Evolutionary conservation across 1,140 invertebrate genomes (phyloP).

Genomic region (Heterodera carotae): DNA sequence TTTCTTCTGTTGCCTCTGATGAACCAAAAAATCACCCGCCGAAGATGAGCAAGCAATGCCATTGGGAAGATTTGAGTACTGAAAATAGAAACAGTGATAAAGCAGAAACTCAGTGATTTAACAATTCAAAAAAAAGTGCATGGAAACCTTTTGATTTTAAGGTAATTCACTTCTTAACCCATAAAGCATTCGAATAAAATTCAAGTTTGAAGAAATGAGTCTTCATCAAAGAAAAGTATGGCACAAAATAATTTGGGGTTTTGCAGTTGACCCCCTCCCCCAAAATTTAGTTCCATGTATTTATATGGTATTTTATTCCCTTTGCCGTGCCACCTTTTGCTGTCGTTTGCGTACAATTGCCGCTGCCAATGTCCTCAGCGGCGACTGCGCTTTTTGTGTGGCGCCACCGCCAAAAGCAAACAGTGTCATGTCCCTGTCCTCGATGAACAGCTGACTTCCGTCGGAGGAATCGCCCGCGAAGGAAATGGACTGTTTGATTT

Average conservation of each 20-base stretch:
- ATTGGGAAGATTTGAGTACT: neutral
- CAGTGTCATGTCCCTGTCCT: neutral
- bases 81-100: conserved; percentile 9
- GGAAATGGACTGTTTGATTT: neutral
- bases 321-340: neutral
- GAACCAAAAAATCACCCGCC: neutral
- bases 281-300: neutral
- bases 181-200: too few relatives aligned
- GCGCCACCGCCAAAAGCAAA: neutral
- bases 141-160: too few relatives aligned
- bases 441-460: conserved; percentile 2
- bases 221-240: too few relatives aligned
- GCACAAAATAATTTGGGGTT: too few relatives aligned
- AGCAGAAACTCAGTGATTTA: neutral
- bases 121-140: neutral
- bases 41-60: neutral
- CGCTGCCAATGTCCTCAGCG: neutral
- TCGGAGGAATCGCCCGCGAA: neutral
- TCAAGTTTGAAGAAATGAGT: too few relatives aligned
- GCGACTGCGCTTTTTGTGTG: neutral
- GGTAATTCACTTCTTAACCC: too few relatives aligned
- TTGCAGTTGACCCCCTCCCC: neutral
- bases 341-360: neutral
- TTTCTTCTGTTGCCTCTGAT: conserved; percentile 1
- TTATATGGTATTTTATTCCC: neutral